Percentiles rank a stretch among this genome's conserved stretches.
Evolutionary conservation across 2,888 invertebrate genomes (phyloP).

Genomic region (Danaus chrysippus): DNA sequence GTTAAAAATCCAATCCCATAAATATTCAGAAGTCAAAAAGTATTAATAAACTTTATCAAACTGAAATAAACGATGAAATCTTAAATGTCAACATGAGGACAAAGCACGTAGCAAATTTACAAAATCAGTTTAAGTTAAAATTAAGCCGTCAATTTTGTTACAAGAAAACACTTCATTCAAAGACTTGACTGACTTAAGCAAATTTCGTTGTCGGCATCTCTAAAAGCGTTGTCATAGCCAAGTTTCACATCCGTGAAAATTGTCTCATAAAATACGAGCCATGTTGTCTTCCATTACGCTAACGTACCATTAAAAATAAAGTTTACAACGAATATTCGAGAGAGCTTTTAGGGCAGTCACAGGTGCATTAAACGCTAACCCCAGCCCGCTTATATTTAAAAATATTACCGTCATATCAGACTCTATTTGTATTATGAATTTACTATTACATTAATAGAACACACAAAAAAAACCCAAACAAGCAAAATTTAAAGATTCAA

Average conservation of each 20-base stretch:
- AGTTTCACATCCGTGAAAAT: conserved; percentile 69
- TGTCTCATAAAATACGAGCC: conserved; percentile 70
- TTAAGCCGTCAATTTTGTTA: conserved; percentile 35
- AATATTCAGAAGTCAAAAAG: conserved; percentile 9
- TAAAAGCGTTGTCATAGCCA: conserved; percentile 67
- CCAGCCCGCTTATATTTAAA: conserved; percentile 64
- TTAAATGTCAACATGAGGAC: conserved; percentile 15
- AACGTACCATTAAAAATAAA: conserved; percentile 75
- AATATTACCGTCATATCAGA: conserved; percentile 47
- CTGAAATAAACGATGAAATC: conserved; percentile 14
- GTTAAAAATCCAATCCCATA: not conserved
- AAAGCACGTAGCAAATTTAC: conserved; percentile 14
- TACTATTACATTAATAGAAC: conserved; percentile 14
- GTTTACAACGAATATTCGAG: conserved; percentile 61
- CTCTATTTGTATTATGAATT: conserved; percentile 25
- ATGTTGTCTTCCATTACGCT: conserved; percentile 69
- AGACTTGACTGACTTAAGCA: conserved; percentile 41
- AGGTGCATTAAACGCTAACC: conserved; percentile 69
- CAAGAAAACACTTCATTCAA: conserved; percentile 35
- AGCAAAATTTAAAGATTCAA: too few relatives aligned
- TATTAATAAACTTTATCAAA: conserved; percentile 10
- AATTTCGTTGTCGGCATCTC: conserved; percentile 43
- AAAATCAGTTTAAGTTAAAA: conserved; percentile 29
- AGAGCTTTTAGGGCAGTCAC: conserved; percentile 69
- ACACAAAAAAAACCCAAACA: not conserved